Conservation (phyloP, 2,888 invertebrate species). For the Frankliniella fusca region DNA sequence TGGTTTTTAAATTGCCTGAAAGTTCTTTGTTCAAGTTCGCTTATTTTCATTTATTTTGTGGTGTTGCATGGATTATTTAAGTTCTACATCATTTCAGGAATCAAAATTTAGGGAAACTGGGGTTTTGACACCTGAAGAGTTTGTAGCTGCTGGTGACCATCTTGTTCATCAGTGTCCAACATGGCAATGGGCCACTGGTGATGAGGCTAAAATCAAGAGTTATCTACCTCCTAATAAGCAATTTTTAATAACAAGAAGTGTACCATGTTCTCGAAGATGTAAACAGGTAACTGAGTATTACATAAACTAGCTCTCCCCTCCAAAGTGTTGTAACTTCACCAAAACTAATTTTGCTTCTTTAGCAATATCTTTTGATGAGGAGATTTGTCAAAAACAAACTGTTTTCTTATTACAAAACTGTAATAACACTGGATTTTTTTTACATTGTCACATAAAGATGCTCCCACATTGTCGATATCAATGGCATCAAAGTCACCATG, state of each 20-base stretch:
- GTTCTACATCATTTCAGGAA: slow-evolving; percentile 58
- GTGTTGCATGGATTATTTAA: neutral
- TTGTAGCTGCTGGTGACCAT: slow-evolving; percentile 97
- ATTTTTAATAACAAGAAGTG: slow-evolving; percentile 93
- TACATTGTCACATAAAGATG: neutral
- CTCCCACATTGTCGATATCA: no score
- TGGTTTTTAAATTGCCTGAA: neutral
- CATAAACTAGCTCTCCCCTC: neutral
- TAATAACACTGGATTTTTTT: neutral
- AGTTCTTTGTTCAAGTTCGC: no score
- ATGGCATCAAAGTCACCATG: no score
- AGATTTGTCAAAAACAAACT: neutral
- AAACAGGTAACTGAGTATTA: slow-evolving; percentile 61
- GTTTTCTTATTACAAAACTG: neutral
- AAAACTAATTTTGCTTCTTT: neutral
- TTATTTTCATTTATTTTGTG: neutral
- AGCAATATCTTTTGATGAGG: neutral
- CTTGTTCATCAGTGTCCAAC: slow-evolving; percentile 98
- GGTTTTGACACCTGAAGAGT: slow-evolving; percentile 97
- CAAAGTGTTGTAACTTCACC: neutral
- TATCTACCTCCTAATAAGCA: slow-evolving; percentile 95
- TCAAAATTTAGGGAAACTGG: slow-evolving; percentile 97
- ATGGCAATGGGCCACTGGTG: slow-evolving; percentile 97
- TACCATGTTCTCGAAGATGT: slow-evolving; percentile 92
- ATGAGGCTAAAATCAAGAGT: slow-evolving; percentile 78